Evolutionary conservation across 2,113 vertebrate genomes (phyloP).

Genomic region (Pyxicephalus adspersus): DNA sequence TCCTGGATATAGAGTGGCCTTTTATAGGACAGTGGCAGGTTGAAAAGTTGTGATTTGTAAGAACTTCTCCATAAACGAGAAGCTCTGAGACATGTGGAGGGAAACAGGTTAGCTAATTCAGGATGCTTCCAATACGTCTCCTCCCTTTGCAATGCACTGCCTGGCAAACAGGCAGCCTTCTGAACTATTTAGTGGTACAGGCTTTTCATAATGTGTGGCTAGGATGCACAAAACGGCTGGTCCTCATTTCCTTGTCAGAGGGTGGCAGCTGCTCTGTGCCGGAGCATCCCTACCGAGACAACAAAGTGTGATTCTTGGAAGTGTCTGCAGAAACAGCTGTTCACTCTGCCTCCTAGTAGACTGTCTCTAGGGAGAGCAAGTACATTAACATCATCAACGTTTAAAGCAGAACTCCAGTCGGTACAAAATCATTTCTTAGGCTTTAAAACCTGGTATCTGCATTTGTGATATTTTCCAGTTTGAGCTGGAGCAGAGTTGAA

Average conservation of each 20-base stretch:
- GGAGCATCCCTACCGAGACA: slow-evolving; percentile 62
- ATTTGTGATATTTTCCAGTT: too few species aligned
- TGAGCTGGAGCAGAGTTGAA: too few species aligned
- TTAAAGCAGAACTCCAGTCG: slow-evolving; percentile 45
- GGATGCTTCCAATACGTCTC: slow-evolving; percentile 9
- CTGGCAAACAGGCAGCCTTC: slow-evolving; percentile 54
- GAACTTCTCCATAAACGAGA: not conserved
- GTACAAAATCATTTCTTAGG: too few species aligned
- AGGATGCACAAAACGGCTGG: slow-evolving; percentile 61
- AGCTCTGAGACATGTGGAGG: slow-evolving; percentile 1
- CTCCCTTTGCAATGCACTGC: slow-evolving; percentile 40
- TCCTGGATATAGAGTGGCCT: too few species aligned
- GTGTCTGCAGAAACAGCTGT: slow-evolving; percentile 63
- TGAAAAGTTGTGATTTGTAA: too few species aligned
- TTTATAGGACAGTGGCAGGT: too few species aligned
- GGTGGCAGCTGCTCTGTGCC: slow-evolving; percentile 65
- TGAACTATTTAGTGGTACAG: slow-evolving; percentile 60
- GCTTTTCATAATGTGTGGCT: slow-evolving; percentile 63
- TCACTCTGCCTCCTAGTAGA: slow-evolving; percentile 61
- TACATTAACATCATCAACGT: slow-evolving; percentile 59
- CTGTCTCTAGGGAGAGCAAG: slow-evolving; percentile 64
- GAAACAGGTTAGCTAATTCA: not conserved
- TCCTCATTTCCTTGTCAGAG: slow-evolving; percentile 61
- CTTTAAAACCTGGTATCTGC: too few species aligned
- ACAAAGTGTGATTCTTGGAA: slow-evolving; percentile 65